A percentile compares a stretch with the other conserved stretches of the same genome.
Evolutionary conservation across 1,140 invertebrate species (phyloP).

Genomic region (Heliconius himera): DNA sequence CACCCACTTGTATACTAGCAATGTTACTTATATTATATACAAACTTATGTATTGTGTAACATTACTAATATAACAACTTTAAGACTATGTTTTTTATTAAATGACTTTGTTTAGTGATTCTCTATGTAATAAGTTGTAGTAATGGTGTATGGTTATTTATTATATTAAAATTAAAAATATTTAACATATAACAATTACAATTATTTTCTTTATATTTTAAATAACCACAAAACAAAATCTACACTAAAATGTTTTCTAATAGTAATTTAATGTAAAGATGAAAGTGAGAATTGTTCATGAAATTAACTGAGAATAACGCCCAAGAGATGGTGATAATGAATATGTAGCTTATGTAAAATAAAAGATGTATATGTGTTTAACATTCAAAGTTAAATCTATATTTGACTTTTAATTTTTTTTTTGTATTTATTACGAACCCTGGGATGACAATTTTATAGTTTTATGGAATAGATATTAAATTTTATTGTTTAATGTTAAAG

Average conservation of each 20-base stretch:
- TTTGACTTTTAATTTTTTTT: no score
- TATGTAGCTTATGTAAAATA: neutral
- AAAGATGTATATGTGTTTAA: no score
- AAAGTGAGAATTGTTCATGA: neutral
- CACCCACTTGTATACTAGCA: slow-evolving; percentile 45
- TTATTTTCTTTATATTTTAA: neutral
- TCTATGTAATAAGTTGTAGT: neutral
- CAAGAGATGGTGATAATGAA: neutral
- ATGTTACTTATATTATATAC: slow-evolving; percentile 16
- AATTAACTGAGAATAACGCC: neutral
- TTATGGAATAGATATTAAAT: neutral
- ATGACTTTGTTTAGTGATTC: slow-evolving; percentile 1
- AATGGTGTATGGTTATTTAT: neutral
- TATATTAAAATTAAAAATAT: neutral
- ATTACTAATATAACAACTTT: slow-evolving; percentile 23
- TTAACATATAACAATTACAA: neutral
- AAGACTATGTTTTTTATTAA: neutral
- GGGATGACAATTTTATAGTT: no score
- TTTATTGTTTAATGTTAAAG: neutral
- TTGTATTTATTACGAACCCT: neutral
- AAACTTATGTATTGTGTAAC: neutral
- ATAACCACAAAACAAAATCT: slow-evolving; percentile 11
- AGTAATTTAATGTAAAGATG: neutral
- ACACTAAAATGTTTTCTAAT: neutral
- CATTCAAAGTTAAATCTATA: no score